Percentiles rank a stretch among this genome's conserved stretches.
Evolutionary conservation across 2,888 invertebrate genomes (phyloP).

Genomic region (Neoaliturus tenellus): DNA sequence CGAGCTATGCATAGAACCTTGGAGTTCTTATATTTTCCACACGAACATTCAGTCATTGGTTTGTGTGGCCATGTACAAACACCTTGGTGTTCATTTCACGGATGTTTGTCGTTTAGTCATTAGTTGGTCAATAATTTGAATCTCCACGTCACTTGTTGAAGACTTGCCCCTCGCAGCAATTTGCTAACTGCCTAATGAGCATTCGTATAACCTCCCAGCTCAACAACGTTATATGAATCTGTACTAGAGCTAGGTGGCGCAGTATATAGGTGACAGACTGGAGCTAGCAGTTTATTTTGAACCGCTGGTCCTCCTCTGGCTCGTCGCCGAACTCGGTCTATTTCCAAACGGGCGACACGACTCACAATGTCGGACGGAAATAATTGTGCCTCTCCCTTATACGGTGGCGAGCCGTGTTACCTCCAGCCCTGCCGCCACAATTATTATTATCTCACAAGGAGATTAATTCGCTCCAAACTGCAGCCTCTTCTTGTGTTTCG

Average conservation of each 20-base stretch:
- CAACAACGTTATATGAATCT: no score
- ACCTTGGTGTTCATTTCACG: no score
- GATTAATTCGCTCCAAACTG: not conserved
- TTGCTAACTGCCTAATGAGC: no score
- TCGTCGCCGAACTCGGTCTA: constrained; percentile 42
- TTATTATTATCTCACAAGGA: constrained; percentile 16
- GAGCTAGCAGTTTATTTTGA: constrained; percentile 46
- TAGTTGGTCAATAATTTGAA: no score
- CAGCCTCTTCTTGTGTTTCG: not conserved
- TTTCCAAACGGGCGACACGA: constrained; percentile 50
- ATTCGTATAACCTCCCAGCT: no score
- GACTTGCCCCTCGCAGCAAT: no score
- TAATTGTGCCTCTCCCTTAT: constrained; percentile 58
- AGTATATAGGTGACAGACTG: constrained; percentile 24
- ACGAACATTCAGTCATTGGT: no score
- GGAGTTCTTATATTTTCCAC: no score
- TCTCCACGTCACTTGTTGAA: no score
- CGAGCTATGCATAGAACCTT: no score
- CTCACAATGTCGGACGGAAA: constrained; percentile 54
- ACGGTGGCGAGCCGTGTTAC: constrained; percentile 29
- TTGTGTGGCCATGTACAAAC: no score
- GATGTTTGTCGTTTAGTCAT: no score
- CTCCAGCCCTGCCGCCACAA: not conserved
- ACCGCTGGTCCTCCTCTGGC: constrained; percentile 39
- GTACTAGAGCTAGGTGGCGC: constrained; percentile 2